Percentiles rank a stretch among this genome's conserved stretches.
These are phyloP conservation scores for Gnatocerus cornutus DNA, from an alignment of 2,888 invertebrate species.

Conservation along the genomic window DNA sequence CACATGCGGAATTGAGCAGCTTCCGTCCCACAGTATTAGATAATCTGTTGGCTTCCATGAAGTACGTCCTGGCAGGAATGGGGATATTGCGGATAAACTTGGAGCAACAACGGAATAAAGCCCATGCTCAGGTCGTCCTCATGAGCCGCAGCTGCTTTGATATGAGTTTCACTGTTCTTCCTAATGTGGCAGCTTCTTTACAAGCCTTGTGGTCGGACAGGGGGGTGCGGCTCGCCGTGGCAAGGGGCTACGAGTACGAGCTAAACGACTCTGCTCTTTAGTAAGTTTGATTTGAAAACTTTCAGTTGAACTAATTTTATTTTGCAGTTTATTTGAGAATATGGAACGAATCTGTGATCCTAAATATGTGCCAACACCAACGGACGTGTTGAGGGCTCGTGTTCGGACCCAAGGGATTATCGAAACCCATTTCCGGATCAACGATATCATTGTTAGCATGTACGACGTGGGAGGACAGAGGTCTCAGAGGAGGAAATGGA, in stretches of 20 bases:
- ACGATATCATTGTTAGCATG: slow-evolving; percentile 76
- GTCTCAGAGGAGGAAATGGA: slow-evolving; percentile 79
- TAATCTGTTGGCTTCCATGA: slow-evolving; percentile 79
- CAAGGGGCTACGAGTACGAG: slow-evolving; percentile 80
- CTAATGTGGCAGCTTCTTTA: slow-evolving; percentile 73
- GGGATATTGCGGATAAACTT: slow-evolving; percentile 77
- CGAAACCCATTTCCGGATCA: slow-evolving; percentile 78
- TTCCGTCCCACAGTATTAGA: slow-evolving; percentile 79
- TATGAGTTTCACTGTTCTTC: slow-evolving; percentile 73
- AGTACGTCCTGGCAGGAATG: slow-evolving; percentile 80
- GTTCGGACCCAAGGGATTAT: slow-evolving; percentile 80
- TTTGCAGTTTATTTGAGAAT: slow-evolving; percentile 77
- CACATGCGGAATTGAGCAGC: slow-evolving; percentile 75
- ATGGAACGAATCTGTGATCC: slow-evolving; percentile 78
- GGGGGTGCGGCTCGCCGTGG: slow-evolving; percentile 77
- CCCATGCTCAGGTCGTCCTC: slow-evolving; percentile 73
- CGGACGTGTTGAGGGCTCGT: slow-evolving; percentile 77
- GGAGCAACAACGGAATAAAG: slow-evolving; percentile 75
- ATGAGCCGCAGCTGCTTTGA: slow-evolving; percentile 74
- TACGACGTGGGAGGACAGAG: slow-evolving; percentile 80
- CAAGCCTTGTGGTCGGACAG: slow-evolving; percentile 78
- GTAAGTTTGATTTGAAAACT: slow-evolving; percentile 68
- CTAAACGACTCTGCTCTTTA: slow-evolving; percentile 79
- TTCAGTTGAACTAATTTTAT: slow-evolving; percentile 43
- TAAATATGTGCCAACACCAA: slow-evolving; percentile 77